These are phyloP conservation scores for Spatulosminthurus flaviceps DNA, from an alignment of 2,888 invertebrate species.

Conservation along the genomic window DNA sequence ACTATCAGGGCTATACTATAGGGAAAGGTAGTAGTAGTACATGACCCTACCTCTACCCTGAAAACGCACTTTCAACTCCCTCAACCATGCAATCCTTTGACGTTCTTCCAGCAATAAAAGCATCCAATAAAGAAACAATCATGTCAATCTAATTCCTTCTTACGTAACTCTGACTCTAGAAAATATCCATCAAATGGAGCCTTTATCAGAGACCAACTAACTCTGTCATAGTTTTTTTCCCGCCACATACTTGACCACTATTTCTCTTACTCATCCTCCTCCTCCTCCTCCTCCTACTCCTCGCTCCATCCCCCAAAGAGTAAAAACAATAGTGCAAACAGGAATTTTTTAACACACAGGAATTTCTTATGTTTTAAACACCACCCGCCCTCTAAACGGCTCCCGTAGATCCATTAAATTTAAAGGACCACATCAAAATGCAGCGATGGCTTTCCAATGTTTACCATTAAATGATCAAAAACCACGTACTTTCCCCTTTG, in stretches of 20 bases:
- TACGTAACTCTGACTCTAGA: conserved; percentile 35
- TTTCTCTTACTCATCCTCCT: neutral
- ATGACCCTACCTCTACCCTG: conserved; percentile 8
- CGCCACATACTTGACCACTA: neutral
- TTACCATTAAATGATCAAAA: no score
- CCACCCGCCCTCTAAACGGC: no score
- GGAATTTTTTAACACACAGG: conserved; percentile 27
- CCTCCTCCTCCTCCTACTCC: no score
- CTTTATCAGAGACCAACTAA: conserved; percentile 35
- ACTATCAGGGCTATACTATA: no score
- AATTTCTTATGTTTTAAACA: no score
- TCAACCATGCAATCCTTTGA: conserved; percentile 47
- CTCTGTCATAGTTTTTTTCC: conserved; percentile 19
- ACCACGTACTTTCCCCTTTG: no score
- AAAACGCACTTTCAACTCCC: conserved; percentile 32
- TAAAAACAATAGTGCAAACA: conserved; percentile 6
- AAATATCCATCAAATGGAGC: conserved; percentile 46
- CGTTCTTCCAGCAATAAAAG: conserved; percentile 45
- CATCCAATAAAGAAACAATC: conserved; percentile 45
- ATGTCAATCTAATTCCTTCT: conserved; percentile 38
- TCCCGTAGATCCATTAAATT: no score
- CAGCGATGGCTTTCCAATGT: no score
- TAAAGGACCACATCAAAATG: no score
- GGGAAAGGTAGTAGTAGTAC: conserved; percentile 13
- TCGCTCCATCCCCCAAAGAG: no score